A percentile compares a stretch with the other conserved stretches of the same genome.
Evolutionary conservation across 2,888 invertebrate genomes (phyloP).

Genomic region (Hyles lineata): DNA sequence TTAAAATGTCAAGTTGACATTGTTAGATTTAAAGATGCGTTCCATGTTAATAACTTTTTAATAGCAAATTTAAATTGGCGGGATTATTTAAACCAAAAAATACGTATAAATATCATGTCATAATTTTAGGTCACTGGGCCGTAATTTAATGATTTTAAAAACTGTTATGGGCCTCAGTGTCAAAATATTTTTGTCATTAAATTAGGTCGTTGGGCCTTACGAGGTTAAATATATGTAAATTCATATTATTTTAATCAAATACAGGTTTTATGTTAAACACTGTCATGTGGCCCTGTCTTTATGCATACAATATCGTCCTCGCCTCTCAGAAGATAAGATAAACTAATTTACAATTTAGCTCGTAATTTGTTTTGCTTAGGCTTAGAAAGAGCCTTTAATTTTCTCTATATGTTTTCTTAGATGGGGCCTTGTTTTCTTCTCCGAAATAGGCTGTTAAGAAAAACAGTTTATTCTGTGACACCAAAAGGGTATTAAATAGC

Average conservation of each 20-base stretch:
- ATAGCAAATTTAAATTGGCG: no score
- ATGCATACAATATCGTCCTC: neutral
- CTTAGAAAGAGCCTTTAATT: neutral
- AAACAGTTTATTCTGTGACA: neutral
- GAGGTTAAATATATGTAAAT: no score
- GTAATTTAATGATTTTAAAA: no score
- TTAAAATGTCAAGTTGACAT: no score
- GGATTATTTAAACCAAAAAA: no score
- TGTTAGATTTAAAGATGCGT: no score
- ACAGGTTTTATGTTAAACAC: neutral
- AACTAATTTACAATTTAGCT: conserved; percentile 22
- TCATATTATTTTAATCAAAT: neutral
- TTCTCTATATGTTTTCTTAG: conserved; percentile 7
- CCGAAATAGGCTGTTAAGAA: neutral
- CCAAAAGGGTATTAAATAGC: neutral
- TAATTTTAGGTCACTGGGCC: no score
- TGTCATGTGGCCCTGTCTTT: neutral
- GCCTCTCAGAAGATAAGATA: neutral
- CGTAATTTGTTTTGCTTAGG: conserved; percentile 18
- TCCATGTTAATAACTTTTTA: no score
- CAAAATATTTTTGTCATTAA: no score
- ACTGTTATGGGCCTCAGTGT: no score
- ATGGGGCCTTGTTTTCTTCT: neutral
- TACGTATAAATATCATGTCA: no score
- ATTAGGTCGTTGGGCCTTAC: no score